Conservation (phyloP, 2,797 vertebrate species). For the Falco biarmicus region DNA sequence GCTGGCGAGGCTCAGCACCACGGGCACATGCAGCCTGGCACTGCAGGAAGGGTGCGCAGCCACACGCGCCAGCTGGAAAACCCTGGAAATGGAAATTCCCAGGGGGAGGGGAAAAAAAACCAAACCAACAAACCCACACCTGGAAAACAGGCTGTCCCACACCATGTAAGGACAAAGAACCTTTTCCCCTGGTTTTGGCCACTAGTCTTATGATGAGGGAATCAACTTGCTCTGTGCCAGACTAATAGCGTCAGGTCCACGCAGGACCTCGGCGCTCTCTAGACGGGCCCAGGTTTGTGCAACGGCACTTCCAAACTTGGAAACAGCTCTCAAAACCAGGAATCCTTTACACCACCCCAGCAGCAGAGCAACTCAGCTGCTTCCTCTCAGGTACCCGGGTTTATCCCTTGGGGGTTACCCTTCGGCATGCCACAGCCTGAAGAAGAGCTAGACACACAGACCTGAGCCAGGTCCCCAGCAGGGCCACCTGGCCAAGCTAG, state of each 20-base stretch:
- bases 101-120: fast-evolving
- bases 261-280: background rate
- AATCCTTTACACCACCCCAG: background rate
- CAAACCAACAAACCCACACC: background rate
- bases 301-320: background rate
- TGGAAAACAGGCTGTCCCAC: background rate
- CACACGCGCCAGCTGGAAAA: background rate
- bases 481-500: background rate
- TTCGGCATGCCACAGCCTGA: background rate
- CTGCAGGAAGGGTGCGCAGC: background rate
- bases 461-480: too few species aligned
- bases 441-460: background rate
- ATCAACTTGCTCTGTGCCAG: background rate
- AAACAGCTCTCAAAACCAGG: background rate
- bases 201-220: background rate
- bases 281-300: background rate
- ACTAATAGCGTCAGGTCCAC: background rate
- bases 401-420: fast-evolving
- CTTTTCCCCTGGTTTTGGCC: background rate
- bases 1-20: background rate
- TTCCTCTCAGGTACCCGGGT: background rate
- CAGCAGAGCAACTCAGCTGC: background rate
- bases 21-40: background rate
- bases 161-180: background rate
- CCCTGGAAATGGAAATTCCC: background rate